Evolutionary conservation across 1,140 invertebrate species (phyloP).

Genomic region (Scaptomyza pallida): DNA sequence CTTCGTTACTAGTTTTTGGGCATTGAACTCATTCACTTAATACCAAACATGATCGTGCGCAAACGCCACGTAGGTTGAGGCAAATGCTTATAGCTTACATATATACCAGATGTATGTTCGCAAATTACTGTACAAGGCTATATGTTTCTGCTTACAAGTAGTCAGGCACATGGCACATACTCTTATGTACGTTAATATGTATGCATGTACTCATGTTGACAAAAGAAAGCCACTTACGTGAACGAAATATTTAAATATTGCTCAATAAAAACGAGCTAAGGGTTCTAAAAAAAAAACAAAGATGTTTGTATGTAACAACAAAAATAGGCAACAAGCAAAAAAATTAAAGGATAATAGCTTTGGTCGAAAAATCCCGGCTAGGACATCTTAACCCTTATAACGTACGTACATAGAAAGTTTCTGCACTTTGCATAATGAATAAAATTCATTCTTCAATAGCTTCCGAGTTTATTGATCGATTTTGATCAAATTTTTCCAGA

Average conservation of each 20-base stretch:
- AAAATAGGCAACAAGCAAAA: conserved; percentile 3
- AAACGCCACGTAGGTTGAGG: background rate
- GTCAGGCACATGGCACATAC: background rate
- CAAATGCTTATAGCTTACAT: background rate
- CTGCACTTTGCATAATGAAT: no score
- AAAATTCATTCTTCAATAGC: no score
- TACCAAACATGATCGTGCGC: conserved; percentile 43
- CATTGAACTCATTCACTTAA: conserved; percentile 50
- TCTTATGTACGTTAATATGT: background rate
- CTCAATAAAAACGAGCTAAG: conserved; percentile 33
- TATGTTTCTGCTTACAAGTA: no score
- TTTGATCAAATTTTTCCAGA: no score
- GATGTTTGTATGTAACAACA: conserved; percentile 25
- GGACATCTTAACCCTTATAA: no score
- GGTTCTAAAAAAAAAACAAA: conserved; percentile 17
- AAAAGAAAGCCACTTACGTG: conserved; percentile 58
- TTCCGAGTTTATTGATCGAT: no score
- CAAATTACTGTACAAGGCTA: conserved; percentile 33
- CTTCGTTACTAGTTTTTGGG: conserved; percentile 48
- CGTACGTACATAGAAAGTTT: no score
- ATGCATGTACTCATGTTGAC: background rate
- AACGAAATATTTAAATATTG: conserved; percentile 58
- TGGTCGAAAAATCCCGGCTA: no score
- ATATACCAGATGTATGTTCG: conserved; percentile 1
- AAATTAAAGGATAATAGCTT: no score